Base-by-base conservation (phyloP, 2,797 vertebrate genomes). In the Petrocephalus sullivani region DNA sequence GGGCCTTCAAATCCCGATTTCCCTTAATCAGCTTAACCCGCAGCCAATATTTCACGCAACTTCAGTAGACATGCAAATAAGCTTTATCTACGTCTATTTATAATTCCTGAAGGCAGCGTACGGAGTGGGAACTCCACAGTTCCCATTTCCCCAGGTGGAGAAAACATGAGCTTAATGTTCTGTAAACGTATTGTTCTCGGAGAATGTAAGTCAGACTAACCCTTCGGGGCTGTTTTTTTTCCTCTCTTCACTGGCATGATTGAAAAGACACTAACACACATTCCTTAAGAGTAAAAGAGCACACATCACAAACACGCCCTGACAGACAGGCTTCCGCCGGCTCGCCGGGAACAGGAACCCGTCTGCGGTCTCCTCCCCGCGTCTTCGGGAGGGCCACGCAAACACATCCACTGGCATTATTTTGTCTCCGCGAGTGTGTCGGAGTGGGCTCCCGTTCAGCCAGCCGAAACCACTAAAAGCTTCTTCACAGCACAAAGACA, bases 1-100 rank as follows among this genome's bases (percentile, higher is more conserved):
- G 91, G 94, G 94, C 93, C 93, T 88, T 92, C 94, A 94, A 95
- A 96, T 88, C 94, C 94, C 95, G 95, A 95, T 95, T 95, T 95
- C 91, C 93, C 91, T 92, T 96, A 96, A 96, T 96, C 95, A 96
- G 95, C 95, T 96, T 96, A 96, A 94, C 94, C 93, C 95, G 94
- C 93, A 94, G 92, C 93, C 95, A 94, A 94, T 93, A 88, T 96
- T 95, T 93, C 92, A 93, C 92, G 91, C 95, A 94, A 94, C 94
- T 94, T 94, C 93, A 93, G 94, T 92, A 94, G 94, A 95, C 95
- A 95, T 94, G 93, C 93, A 94, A 95, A 95, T 93, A 93, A 91
- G 93, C 93, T 94, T 95, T 95, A 96, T 94, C 93, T 91, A 94
- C 93, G 95, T 94, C 94, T 93, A 93, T 94, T 93, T 94, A 94